Evolutionary conservation across 1,140 invertebrate species (phyloP), one percentile per base, ranked within the genome.

Genomic region (Hypothenemus hampei): DNA sequence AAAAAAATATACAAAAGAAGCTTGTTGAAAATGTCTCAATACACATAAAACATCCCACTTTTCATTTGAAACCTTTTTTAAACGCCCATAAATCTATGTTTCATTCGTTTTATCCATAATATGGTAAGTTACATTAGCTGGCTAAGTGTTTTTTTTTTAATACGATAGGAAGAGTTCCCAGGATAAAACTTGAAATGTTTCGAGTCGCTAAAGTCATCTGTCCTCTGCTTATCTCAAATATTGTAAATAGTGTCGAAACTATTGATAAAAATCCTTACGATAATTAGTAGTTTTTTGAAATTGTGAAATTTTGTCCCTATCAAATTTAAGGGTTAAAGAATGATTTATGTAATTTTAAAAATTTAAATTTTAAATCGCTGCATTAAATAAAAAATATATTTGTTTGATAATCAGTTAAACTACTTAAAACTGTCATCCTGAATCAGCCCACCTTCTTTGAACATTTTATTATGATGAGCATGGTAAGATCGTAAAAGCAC

Each of bases 401-500:
- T n/a, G n/a, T n/a, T n/a, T n/a, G n/a, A n/a, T n/a, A n/a, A n/a
- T n/a, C n/a, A n/a, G n/a, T n/a, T n/a, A n/a, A n/a, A n/a, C n/a
- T n/a, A n/a, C n/a, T n/a, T n/a, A n/a, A n/a, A n/a, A n/a, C n/a
- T n/a, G n/a, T n/a, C n/a, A n/a, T n/a, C n/a, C n/a, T n/a, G n/a
- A n/a, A 60, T 45, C 40, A 50, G 57, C 48, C 48, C 23, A 58
- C 54, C 54, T 37, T 48, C 55, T 57, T 48, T 51, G 40, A 51
- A 35, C 50, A 39, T 49, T 55, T 57, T 37, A 57, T 57, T 47
- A 57, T 58, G 47, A 29, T 57, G 33, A 40, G 40, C 55, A 50
- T 57, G 44, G 50, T 57, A 44, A 43, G 15, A 46, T 58, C 56
- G 56, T 58, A 58, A 58, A 58, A 58, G 41, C 37, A 52, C 56